Percentiles rank a stretch among this genome's conserved stretches.
phyloP scores from a whole-genome alignment of 1,140 invertebrate species.

The Condylostylus longicornis region DNA sequence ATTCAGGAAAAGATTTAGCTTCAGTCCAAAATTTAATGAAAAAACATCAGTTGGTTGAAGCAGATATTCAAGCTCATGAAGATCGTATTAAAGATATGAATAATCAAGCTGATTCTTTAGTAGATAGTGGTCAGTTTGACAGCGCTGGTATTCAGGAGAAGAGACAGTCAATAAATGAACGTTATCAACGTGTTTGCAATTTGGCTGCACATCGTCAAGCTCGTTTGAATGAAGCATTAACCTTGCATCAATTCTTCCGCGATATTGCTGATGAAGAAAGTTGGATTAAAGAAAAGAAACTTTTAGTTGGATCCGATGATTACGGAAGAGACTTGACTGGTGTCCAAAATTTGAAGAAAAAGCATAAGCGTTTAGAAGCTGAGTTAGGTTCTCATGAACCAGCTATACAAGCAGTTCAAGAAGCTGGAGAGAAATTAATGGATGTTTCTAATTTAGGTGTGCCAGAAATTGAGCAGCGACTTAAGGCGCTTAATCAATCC shows the following conservation, averaged over 20 bases:
- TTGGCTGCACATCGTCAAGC: conserved; percentile 81
- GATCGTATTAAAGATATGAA: conserved; percentile 95
- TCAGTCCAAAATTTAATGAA: conserved; percentile 99
- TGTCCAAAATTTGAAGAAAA: conserved; percentile 96
- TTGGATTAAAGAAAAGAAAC: conserved; percentile 99
- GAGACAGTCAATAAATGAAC: conserved; percentile 81
- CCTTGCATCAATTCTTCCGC: conserved; percentile 96
- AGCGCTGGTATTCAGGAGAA: conserved; percentile 85
- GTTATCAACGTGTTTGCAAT: conserved; percentile 85
- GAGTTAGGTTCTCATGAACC: conserved; percentile 93
- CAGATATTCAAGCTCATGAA: conserved; percentile 90
- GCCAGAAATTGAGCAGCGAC: conserved; percentile 83
- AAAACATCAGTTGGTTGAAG: conserved; percentile 96
- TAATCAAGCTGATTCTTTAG: conserved; percentile 80
- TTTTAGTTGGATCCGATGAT: conserved; percentile 93
- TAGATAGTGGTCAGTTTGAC: conserved; percentile 91
- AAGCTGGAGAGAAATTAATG: conserved; percentile 92
- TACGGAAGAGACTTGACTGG: conserved; percentile 96
- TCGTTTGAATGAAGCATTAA: conserved; percentile 87
- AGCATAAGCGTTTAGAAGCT: conserved; percentile 92
- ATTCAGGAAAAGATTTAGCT: conserved; percentile 94
- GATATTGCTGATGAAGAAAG: conserved; percentile 99
- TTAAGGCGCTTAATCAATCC: conserved; percentile 70
- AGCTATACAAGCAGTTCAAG: conserved; percentile 91
- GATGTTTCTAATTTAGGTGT: conserved; percentile 91